Conservation (phyloP, 2,797 vertebrate genomes). For the Intellagama lesueurii region DNA sequence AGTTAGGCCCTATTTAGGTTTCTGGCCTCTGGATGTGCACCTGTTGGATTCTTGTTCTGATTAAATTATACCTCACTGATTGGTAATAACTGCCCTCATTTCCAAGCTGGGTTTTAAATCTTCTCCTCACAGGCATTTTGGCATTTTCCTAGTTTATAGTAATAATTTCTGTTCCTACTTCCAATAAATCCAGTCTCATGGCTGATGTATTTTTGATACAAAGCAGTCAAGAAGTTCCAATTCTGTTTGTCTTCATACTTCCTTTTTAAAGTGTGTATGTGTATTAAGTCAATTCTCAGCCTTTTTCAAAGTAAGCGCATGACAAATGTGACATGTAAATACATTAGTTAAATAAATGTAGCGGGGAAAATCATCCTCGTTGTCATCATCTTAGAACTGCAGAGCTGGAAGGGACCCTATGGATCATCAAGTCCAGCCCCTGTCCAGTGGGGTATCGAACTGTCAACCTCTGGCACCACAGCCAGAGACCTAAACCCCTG, state of each 20-base stretch:
- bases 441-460: too few species aligned
- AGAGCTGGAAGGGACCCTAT: too few species aligned
- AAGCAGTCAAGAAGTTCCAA: not conserved
- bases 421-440: too few species aligned
- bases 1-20: not conserved
- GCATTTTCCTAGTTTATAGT: not conserved
- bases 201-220: not conserved
- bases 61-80: too few species aligned
- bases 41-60: not conserved
- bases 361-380: too few species aligned
- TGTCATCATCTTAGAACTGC: too few species aligned
- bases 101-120: not conserved
- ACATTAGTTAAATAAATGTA: not conserved
- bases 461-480: too few species aligned
- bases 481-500: too few species aligned
- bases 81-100: too few species aligned
- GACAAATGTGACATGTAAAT: not conserved
- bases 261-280: not conserved
- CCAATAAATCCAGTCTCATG: not conserved
- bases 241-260: not conserved
- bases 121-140: not conserved
- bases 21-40: too few species aligned
- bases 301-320: not conserved
- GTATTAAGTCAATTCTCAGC: not conserved
- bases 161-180: not conserved